Evolutionary conservation across 1,140 invertebrate species (phyloP).

Genomic region (Hesperophylax magnus): DNA sequence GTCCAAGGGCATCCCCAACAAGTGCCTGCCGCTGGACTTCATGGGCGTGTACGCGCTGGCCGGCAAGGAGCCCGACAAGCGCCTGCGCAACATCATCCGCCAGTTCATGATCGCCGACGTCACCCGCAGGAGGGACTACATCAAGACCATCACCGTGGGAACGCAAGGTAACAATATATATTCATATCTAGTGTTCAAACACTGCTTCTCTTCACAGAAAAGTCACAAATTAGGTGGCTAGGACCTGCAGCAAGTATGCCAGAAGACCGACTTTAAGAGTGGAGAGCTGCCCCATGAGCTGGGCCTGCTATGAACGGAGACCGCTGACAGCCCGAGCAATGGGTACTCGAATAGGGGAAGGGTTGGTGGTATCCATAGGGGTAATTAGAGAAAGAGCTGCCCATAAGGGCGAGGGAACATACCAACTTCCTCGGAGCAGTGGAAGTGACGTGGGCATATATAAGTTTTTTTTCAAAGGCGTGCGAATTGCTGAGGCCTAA

Average conservation of each 20-base stretch:
- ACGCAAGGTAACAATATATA: conserved; percentile 61
- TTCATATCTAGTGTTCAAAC: neutral
- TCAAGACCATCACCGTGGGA: conserved; percentile 81
- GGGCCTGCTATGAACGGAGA: too few relatives aligned
- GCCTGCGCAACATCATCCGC: conserved; percentile 77
- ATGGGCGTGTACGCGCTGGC: conserved; percentile 95
- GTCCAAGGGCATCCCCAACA: conserved; percentile 82
- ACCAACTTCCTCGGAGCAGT: too few relatives aligned
- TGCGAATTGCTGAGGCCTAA: too few relatives aligned
- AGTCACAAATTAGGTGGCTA: neutral
- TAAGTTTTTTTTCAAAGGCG: too few relatives aligned
- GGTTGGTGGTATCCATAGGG: too few relatives aligned
- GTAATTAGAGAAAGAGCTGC: too few relatives aligned
- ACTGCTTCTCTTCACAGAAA: neutral
- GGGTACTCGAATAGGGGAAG: too few relatives aligned
- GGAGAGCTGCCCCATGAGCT: too few relatives aligned
- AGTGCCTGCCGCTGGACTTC: conserved; percentile 94
- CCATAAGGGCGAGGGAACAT: too few relatives aligned
- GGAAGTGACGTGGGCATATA: too few relatives aligned
- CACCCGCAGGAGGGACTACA: conserved; percentile 90
- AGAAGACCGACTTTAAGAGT: neutral
- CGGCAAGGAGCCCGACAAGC: conserved; percentile 87
- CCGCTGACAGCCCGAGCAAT: too few relatives aligned
- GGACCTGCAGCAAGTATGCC: neutral
- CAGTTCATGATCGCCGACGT: conserved; percentile 90